Percentiles rank a stretch among this genome's conserved stretches.
phyloP scores from a whole-genome alignment of 2,888 invertebrate genomes.

The Megaustenia siamemsis region DNA sequence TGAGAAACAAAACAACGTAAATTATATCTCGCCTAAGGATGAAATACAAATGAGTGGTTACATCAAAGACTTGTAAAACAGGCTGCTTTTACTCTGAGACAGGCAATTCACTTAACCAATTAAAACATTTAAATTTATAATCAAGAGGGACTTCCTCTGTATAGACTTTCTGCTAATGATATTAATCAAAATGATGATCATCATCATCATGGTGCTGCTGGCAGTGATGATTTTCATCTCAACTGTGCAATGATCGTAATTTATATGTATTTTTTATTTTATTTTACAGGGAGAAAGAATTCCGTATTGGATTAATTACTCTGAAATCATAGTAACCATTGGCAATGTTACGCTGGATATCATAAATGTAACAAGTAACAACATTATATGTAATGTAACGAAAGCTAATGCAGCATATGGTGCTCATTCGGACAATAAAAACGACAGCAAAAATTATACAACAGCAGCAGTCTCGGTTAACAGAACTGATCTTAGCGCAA shows the following conservation, averaged over 20 bases:
- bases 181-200: background rate
- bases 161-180: background rate
- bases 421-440: background rate
- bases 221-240: background rate
- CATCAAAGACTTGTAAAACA: no score
- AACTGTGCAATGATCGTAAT: background rate
- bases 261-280: background rate
- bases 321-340: conserved; percentile 32
- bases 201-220: background rate
- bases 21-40: no score
- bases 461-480: no score
- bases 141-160: no score
- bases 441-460: background rate
- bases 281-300: conserved; percentile 24
- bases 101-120: no score
- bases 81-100: no score
- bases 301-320: conserved; percentile 18
- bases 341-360: conserved; percentile 6
- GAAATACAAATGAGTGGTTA: no score
- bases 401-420: background rate
- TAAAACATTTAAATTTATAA: no score
- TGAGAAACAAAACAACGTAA: no score
- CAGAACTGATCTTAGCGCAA: no score
- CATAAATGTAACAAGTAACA: background rate
- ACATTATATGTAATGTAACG: background rate